These are phyloP conservation scores for Dichetophora obliterata DNA, from an alignment of 2,888 invertebrate species.

Conservation along the genomic window DNA sequence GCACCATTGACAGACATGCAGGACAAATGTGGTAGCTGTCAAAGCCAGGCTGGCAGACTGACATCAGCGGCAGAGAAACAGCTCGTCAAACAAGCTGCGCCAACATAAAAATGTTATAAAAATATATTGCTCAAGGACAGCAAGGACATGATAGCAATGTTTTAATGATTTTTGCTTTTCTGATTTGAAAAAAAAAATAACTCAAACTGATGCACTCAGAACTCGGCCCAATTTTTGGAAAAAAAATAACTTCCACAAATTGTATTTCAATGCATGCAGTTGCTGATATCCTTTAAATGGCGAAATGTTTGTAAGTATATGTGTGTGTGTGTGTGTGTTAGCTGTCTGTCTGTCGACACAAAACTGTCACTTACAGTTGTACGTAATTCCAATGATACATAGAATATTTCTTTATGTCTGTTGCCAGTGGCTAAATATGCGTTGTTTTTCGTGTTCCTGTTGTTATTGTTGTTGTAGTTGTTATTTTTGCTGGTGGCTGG, in stretches of 20 bases:
- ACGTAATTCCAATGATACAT: slow-evolving; percentile 65
- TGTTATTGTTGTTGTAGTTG: slow-evolving; percentile 12
- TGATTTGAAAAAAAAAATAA: too few species aligned
- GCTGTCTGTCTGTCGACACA: slow-evolving; percentile 56
- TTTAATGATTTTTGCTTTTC: neutral
- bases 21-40: slow-evolving; percentile 38
- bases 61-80: slow-evolving; percentile 28
- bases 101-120: slow-evolving; percentile 63
- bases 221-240: neutral
- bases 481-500: neutral
- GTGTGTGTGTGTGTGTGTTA: slow-evolving; percentile 36
- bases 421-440: slow-evolving; percentile 27
- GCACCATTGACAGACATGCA: neutral
- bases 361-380: slow-evolving; percentile 64
- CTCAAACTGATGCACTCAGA: too few species aligned
- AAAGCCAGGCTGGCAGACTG: slow-evolving; percentile 31
- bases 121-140: slow-evolving; percentile 63
- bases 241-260: slow-evolving; percentile 26
- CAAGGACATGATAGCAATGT: neutral
- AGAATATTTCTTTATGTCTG: slow-evolving; percentile 55
- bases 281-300: neutral
- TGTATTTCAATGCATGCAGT: neutral
- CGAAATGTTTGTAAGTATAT: slow-evolving; percentile 10
- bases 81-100: slow-evolving; percentile 46
- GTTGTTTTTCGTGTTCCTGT: slow-evolving; percentile 24